A percentile compares a stretch with the other conserved stretches of the same genome.
Evolutionary conservation across 2,797 vertebrate genomes (phyloP).

Genomic region (Stomatorhinus walkeri): DNA sequence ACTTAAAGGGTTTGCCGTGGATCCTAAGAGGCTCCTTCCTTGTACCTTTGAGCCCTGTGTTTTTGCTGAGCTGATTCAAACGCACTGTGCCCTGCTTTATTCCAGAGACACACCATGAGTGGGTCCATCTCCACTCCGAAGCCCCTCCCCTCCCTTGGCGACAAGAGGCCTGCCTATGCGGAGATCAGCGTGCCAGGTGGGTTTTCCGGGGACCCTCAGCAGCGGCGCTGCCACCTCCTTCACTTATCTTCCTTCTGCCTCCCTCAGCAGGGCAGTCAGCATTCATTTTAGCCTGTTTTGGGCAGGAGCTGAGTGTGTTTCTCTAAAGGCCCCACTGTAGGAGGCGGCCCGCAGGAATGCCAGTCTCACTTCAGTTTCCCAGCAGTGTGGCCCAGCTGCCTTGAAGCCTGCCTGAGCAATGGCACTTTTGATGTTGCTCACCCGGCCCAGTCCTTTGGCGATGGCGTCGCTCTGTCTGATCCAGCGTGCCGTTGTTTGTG

Average conservation of each 20-base stretch:
- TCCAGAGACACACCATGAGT: slow-evolving; percentile 84
- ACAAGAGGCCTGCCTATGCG: slow-evolving; percentile 84
- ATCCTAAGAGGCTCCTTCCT: background rate
- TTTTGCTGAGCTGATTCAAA: background rate
- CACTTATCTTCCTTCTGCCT: background rate
- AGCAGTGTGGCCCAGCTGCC: background rate
- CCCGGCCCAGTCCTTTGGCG: background rate
- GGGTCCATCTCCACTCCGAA: slow-evolving; percentile 77
- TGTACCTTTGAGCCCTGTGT: background rate
- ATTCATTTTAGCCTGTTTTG: background rate
- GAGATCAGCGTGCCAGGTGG: slow-evolving; percentile 84
- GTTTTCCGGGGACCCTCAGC: background rate
- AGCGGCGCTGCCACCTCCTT: background rate
- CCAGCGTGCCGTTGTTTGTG: background rate
- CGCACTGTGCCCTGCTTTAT: slow-evolving; percentile 30
- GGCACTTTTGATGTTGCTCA: background rate
- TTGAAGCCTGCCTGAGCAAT: background rate
- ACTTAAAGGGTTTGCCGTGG: background rate
- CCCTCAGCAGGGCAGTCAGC: background rate
- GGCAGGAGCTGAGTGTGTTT: background rate
- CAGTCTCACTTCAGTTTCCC: background rate
- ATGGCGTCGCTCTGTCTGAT: background rate
- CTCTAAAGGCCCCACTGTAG: background rate
- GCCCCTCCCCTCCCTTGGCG: slow-evolving; percentile 73
- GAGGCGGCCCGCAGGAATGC: background rate